A percentile compares a stretch with the other conserved stretches of the same genome.
Conservation (phyloP, 2,797 vertebrate genomes). For the Myotis planiceps region DNA sequence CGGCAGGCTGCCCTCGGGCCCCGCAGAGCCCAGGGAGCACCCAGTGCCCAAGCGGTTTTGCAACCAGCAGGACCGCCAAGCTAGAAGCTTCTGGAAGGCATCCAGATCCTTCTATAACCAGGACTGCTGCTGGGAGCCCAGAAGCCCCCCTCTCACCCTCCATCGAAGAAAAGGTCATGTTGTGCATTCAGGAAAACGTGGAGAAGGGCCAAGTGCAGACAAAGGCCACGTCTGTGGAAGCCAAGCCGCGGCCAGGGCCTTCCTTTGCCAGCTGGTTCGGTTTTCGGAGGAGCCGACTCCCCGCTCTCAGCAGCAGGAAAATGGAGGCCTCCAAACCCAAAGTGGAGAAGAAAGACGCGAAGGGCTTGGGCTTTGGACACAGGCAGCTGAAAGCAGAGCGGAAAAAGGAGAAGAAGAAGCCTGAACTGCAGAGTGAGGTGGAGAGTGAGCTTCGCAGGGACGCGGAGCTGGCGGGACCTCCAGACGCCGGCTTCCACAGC, state of each 20-base stretch:
- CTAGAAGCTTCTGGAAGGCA: conserved; percentile 82
- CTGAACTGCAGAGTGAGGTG: conserved; percentile 86
- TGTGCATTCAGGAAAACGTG: conserved; percentile 94
- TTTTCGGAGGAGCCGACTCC: conserved; percentile 93
- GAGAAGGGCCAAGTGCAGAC: conserved; percentile 93
- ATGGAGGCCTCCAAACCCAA: conserved; percentile 90
- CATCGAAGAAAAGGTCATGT: conserved; percentile 97
- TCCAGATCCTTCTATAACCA: conserved; percentile 83
- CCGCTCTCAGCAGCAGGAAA: conserved; percentile 91
- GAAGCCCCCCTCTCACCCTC: conserved; percentile 85
- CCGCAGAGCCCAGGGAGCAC: conserved; percentile 74
- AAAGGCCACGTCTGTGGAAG: conserved; percentile 88
- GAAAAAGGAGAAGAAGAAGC: conserved; percentile 93
- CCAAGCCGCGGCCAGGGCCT: conserved; percentile 90
- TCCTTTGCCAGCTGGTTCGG: conserved; percentile 96
- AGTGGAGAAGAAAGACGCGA: conserved; percentile 92
- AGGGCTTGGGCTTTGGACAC: conserved; percentile 90
- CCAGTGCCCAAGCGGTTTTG: conserved; percentile 75
- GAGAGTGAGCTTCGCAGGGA: conserved; percentile 86
- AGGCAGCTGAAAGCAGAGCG: conserved; percentile 92
- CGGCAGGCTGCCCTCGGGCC: conserved; percentile 75
- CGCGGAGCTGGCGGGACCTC: conserved; percentile 80
- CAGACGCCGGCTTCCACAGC: conserved; percentile 54
- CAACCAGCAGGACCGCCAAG: conserved; percentile 81
- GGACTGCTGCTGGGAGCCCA: conserved; percentile 76